Evolutionary conservation across 1,140 invertebrate genomes (phyloP), one percentile per base, ranked within the genome.

Genomic region (Orchesella cincta): DNA sequence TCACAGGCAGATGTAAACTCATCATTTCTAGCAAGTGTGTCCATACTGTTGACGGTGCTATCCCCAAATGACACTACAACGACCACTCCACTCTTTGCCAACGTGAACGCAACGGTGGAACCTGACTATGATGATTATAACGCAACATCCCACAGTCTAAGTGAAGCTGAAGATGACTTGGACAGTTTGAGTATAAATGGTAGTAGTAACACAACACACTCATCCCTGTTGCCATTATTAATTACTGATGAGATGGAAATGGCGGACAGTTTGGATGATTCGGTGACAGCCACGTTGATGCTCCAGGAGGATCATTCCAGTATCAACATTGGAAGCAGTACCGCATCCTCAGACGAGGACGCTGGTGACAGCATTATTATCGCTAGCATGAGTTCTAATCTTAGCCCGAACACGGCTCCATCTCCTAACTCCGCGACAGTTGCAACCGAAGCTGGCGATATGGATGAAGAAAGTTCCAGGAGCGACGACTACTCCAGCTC

Each of bases 111-210:
- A 31, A 67, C 62, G 1, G 29, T 31, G 62, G 62, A 67, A 29
- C 62, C 62, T 67, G 62, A 67, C 8, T 67, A 67, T n/a, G 62
- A 67, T 67, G 28, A 67, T 29, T 29, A 67, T 16, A 67, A 67
- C 23, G 8, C 14, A 14, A 31, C 62, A 67, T 12, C 31, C 8
- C 8, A 26, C 26, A 18, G 8, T 18, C 5, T 62, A 62, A 33
- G 33, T 33, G 62, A 5, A n/a, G 28, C 33, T 67, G 62, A 67
- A 12, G 62, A 31, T 29, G 28, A 31, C 2, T 8, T 18, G 2
- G 62, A 67, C 23, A 67, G 28, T n/a, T 31, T 12, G 12, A 57
- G 52, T 23, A 57, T 57, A 26, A 14, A 18, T 57, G 52, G 52
- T 3, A 57, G 52, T n/a, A 14, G 8, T 5, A 57, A 8, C 8